These are phyloP conservation scores for Willowsia nigromaculata DNA, from an alignment of 2,888 invertebrate genomes.

Conservation along the genomic window DNA sequence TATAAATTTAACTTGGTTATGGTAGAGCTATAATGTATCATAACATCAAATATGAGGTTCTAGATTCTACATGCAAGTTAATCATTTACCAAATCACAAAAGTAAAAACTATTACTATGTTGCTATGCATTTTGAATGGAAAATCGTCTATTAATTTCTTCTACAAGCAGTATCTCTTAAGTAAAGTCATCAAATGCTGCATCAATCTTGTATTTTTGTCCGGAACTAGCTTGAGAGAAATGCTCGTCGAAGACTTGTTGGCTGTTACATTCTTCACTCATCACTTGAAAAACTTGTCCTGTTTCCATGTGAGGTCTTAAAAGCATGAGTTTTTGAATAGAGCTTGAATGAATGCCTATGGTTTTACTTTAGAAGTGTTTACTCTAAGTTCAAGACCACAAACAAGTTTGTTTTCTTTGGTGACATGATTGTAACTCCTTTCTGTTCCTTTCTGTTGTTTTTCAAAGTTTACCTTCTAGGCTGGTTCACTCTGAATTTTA, in stretches of 20 bases:
- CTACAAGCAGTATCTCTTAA: background rate
- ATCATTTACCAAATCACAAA: too few relatives aligned
- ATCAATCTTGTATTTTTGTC: background rate
- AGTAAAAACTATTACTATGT: too few relatives aligned
- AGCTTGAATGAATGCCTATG: background rate
- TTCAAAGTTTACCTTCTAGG: background rate
- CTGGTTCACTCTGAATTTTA: too few relatives aligned
- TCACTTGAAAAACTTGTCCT: constrained; percentile 17
- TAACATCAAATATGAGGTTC: too few relatives aligned
- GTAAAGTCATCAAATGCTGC: background rate
- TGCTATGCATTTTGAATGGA: too few relatives aligned
- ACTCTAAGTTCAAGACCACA: constrained; percentile 11
- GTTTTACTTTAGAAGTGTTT: background rate
- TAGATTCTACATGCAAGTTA: too few relatives aligned
- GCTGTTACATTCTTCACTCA: background rate
- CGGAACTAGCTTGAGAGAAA: background rate
- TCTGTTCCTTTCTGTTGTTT: background rate
- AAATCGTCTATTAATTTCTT: background rate
- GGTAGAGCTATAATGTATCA: too few relatives aligned
- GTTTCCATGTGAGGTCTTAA: background rate
- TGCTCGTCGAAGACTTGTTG: background rate
- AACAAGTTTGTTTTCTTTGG: constrained; percentile 5
- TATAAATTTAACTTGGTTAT: too few relatives aligned
- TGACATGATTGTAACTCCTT: background rate
- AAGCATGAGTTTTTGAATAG: background rate